phyloP scores from a whole-genome alignment of 2,113 vertebrate species.

The Cacatua alba region DNA sequence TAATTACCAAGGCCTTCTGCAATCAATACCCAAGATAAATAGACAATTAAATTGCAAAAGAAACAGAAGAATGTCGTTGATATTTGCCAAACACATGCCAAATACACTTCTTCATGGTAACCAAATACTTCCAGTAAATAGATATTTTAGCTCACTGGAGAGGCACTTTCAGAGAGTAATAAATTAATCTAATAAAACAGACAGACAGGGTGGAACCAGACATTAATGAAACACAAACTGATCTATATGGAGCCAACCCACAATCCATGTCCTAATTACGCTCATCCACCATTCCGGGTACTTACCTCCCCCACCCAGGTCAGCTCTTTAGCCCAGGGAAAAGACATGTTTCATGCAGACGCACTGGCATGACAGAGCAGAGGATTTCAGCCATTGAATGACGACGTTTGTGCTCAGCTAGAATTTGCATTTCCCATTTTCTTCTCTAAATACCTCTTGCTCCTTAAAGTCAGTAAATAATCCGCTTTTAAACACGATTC shows the following conservation, averaged over 20 bases:
- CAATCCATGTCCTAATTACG: conserved; percentile 19
- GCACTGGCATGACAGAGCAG: neutral
- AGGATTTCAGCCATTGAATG: neutral
- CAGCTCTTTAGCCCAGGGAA: neutral
- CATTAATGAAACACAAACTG: conserved; percentile 50
- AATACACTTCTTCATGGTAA: conserved; percentile 47
- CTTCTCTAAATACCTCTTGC: neutral
- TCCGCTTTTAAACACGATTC: neutral
- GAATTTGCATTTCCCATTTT: neutral
- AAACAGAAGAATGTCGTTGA: conserved; percentile 56
- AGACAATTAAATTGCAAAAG: conserved; percentile 46
- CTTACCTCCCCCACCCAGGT: conserved; percentile 22
- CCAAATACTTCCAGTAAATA: conserved; percentile 64
- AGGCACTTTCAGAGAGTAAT: conserved; percentile 61
- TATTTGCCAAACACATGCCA: conserved; percentile 43
- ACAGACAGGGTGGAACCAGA: conserved; percentile 69
- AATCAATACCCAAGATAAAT: conserved; percentile 57
- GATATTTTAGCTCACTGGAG: conserved; percentile 55
- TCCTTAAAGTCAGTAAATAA: neutral
- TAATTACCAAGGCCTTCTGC: conserved; percentile 34
- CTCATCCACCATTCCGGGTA: neutral
- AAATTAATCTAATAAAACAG: conserved; percentile 68
- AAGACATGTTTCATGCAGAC: neutral
- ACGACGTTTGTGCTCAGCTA: neutral
- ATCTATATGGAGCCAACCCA: conserved; percentile 51